Conservation (phyloP, 2,797 vertebrate species). For the Limnodromus scolopaceus region DNA sequence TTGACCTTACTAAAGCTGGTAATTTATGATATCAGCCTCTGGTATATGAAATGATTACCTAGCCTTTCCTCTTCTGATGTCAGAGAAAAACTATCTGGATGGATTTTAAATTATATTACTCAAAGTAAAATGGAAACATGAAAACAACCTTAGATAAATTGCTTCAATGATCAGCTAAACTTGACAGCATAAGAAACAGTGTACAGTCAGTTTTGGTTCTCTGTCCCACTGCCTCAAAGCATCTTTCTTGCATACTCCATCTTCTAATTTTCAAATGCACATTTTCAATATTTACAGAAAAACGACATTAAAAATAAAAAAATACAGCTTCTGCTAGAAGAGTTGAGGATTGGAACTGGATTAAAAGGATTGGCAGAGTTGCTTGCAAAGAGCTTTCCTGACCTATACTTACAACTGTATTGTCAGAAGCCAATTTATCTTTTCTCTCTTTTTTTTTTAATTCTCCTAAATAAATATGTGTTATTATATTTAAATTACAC, state of each 20-base stretch:
- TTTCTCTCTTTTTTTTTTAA: too few species aligned
- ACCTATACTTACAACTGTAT: neutral
- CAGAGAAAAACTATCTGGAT: neutral
- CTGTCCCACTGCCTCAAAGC: neutral
- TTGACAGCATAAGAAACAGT: neutral
- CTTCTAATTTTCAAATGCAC: neutral
- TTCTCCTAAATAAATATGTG: neutral
- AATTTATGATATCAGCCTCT: neutral
- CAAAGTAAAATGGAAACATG: neutral
- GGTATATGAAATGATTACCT: neutral
- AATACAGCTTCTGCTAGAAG: neutral
- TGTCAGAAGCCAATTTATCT: neutral
- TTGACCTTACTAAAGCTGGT: neutral
- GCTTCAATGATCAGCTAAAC: neutral
- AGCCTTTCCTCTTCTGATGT: neutral
- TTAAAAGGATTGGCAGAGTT: neutral
- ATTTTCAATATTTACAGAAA: neutral
- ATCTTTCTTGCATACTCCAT: neutral
- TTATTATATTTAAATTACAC: neutral
- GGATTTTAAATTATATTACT: constrained; percentile 17
- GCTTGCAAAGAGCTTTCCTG: neutral
- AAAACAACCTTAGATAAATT: neutral
- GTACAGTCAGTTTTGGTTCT: neutral
- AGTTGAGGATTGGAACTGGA: neutral
- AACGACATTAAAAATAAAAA: neutral